Percentiles rank a stretch among this genome's conserved stretches.
Evolutionary conservation across 2,113 vertebrate genomes (phyloP).

Genomic region (Alligator sinensis): DNA sequence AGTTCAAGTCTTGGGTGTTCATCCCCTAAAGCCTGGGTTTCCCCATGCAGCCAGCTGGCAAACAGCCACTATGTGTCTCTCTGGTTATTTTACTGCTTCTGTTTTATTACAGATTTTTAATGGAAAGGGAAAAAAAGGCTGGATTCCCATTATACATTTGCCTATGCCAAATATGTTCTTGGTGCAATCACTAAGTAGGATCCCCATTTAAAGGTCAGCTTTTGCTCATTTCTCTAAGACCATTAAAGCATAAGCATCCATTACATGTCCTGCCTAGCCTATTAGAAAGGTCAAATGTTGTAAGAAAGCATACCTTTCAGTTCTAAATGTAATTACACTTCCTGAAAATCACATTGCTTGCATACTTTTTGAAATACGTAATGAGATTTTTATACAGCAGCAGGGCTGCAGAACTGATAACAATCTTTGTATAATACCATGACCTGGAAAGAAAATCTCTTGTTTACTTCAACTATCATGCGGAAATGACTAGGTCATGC

Average conservation of each 20-base stretch:
- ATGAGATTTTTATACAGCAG: conserved; percentile 55
- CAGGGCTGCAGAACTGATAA: background rate
- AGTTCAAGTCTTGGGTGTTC: background rate
- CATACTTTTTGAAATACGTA: conserved; percentile 40
- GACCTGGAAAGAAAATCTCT: background rate
- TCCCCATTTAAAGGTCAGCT: conserved; percentile 70
- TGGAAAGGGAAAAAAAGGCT: background rate
- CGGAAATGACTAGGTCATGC: background rate
- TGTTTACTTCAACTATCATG: background rate
- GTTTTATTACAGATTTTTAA: conserved; percentile 36
- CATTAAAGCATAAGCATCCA: conserved; percentile 72
- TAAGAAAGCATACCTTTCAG: conserved; percentile 64
- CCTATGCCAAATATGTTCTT: conserved; percentile 45
- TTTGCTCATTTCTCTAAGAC: conserved; percentile 65
- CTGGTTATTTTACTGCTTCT: background rate
- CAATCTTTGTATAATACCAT: background rate
- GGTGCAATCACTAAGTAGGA: conserved; percentile 25
- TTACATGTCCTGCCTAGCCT: conserved; percentile 58
- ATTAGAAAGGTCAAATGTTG: conserved; percentile 76
- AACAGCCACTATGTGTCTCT: background rate
- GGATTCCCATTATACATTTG: conserved; percentile 20
- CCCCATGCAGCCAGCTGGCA: background rate
- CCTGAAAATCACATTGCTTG: conserved; percentile 59
- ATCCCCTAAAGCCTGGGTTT: background rate
- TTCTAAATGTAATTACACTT: conserved; percentile 64